Evolutionary conservation across 2,797 vertebrate species (phyloP), one percentile per base, ranked within the genome.

Genomic region (Malurus leucopterus): DNA sequence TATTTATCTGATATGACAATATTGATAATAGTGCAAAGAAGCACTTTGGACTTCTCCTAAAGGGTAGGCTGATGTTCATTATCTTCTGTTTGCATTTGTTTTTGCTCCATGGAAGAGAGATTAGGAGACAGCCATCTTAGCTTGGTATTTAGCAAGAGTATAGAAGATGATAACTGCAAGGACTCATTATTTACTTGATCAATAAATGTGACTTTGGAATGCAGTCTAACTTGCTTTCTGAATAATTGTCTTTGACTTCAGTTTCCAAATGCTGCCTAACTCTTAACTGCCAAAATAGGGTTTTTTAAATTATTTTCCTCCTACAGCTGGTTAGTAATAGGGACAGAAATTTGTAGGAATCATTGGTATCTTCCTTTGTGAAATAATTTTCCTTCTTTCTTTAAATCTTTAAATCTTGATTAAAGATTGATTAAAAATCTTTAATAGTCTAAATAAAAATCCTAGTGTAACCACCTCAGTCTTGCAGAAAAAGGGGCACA

Each of bases 41-140:
- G 89, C 46, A 84, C 92, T 92, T 86, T 90, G 89, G 87, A 92
- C 92, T 67, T 49, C 32, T 70, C n/a, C 69, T 70, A 53, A 62
- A 83, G 55, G 38, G 22, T 59, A 84, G 1, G 2, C 23, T 86
- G 69, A 77, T 90, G 55, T 58, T 85, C 49, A 49, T 77, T 91
- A 91, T 81, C 82, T 81, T 91, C 65, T 85, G 13, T 90, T 93
- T 90, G 67, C 71, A 36, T 80, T 84, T 50, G 18, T 9, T 81
- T 90, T 63, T 85, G 59, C 63, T 46, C 34, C 50, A 19, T 22
- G 38, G 46, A 81, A 70, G 71, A 75, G 57, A 88, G 89, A 86
- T 84, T 74, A 92, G 49, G 63, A 84, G 50, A 86, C 47, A 92
- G 61, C 22, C 26, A 50, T 2, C 17, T 59, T n/a, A 89, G 27